These are phyloP conservation scores for Macrophya annulata DNA, from an alignment of 2,888 invertebrate species.

Conservation along the genomic window DNA sequence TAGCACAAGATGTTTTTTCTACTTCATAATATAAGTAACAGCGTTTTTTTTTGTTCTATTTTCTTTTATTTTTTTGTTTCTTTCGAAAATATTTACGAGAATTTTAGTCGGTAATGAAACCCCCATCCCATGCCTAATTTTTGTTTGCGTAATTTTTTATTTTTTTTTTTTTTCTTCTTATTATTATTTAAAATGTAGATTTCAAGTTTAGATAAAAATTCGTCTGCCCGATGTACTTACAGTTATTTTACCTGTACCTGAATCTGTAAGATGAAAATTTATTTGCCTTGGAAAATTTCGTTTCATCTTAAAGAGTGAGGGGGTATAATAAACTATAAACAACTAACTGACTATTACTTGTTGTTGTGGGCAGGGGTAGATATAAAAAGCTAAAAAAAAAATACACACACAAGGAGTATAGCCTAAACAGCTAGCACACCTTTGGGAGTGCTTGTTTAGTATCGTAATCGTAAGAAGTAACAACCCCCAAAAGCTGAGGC, in stretches of 20 bases:
- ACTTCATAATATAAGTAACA: background rate
- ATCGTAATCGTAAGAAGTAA: slow-evolving; percentile 48
- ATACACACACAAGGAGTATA: background rate
- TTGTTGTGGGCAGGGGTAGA: background rate
- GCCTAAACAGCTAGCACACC: slow-evolving; percentile 42
- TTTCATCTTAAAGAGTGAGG: background rate
- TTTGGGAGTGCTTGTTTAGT: slow-evolving; percentile 48
- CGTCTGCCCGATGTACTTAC: background rate
- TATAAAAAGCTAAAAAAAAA: background rate
- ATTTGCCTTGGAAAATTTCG: slow-evolving; percentile 5
- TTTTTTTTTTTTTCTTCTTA: background rate
- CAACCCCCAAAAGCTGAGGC: slow-evolving; percentile 32
- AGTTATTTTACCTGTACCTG: background rate
- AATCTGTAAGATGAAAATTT: background rate
- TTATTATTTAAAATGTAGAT: background rate
- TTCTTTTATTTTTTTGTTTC: background rate
- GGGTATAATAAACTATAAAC: background rate
- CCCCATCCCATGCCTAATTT: too few relatives aligned
- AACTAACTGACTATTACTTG: slow-evolving; percentile 30
- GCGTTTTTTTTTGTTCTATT: background rate
- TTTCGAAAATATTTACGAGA: too few relatives aligned
- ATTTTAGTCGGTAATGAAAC: too few relatives aligned
- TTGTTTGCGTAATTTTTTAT: slow-evolving; percentile 1
- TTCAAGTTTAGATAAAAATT: background rate
- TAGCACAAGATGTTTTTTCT: background rate